Evolutionary conservation across 1,140 invertebrate species (phyloP), one percentile per base, ranked within the genome.

Genomic region (Leucophenga varia): DNA sequence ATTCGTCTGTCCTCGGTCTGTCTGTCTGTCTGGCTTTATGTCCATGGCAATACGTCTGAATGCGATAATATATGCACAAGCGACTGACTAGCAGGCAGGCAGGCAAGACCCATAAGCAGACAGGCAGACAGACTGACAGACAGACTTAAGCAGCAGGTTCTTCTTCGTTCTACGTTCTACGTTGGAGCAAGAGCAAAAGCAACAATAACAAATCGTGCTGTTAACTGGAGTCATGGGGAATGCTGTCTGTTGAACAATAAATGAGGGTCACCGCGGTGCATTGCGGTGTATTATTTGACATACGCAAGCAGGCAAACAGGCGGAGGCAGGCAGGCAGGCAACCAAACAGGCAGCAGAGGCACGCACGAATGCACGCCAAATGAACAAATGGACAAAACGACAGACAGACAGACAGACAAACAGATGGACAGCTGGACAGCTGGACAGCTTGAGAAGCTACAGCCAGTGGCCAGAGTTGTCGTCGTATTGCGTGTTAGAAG

Each of bases 161-260:
- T 25, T 10, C 25, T 31, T 35, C 13, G 10, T n/a, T n/a, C n/a
- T n/a, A n/a, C n/a, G n/a, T n/a, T n/a, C n/a, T n/a, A 8, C 9
- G 48, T 22, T 18, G 40, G 36, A 19, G 34, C 55, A 56, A 65
- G 55, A 65, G 61, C 67, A 65, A 65, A 36, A 19, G 34, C 55
- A 56, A 65, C 59, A 65, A 67, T 65, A 65, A 65, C 63, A 65
- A 65, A 65, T 65, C 63, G 63, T 65, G 63, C 63, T 67, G 63
- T 67, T 63, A 59, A 67, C 63, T 67, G 63, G 55, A n/a, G n/a
- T n/a, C n/a, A n/a, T n/a, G n/a, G n/a, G n/a, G n/a, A n/a, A n/a
- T n/a, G n/a, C n/a, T n/a, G n/a, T n/a, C n/a, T n/a, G n/a, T n/a
- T n/a, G n/a, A n/a, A n/a, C n/a, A n/a, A n/a, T n/a, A n/a, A n/a